Evolutionary conservation across 2,113 vertebrate species (phyloP), one percentile per base, ranked within the genome.

Genomic region (Cyanoramphus novaezelandiae): DNA sequence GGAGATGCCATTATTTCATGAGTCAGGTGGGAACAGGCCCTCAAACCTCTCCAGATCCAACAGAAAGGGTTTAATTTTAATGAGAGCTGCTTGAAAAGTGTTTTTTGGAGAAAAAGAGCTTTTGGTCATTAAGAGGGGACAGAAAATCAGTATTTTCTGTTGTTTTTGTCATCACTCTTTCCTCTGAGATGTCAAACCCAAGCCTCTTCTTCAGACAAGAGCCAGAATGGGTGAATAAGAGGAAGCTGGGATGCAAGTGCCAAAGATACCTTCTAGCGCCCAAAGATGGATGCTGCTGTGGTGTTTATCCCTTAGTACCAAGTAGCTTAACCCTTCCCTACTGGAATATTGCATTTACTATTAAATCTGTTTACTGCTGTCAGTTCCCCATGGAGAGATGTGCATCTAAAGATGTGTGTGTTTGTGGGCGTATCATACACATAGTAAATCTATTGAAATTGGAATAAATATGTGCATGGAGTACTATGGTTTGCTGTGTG

Each of bases 301-400:
- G 50, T 28, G 27, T 82, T 88, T 59, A 41, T 68, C 37, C n/a
- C 29, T n/a, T 23, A 17, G 29, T 18, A 62, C 31, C 2, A 12
- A 24, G 44, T 17, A 24, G 20, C 27, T 52, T 81, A 44, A 70
- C 29, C 41, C 20, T 62, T 94, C 52, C 47, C 44, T 31, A 10
- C 29, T 49, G 37, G 7, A 25, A 37, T 6, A 24, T 14, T 23
- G 9, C 25, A 3, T 88, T 85, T 72, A 44, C 71, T 24, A 67
- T 63, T 47, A 50, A 17, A 74, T 37, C 59, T 44, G 5, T 39
- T 75, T 12, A 0, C 15, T 47, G 8, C 5, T 39, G 39, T 33
- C 63, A 43, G 0, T 2, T 20, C 0, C 2, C 18, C 33, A 35
- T 43, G 63, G 27, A 23, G 76, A 59, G n/a, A 14, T 0, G 9